These are phyloP conservation scores for Platichthys stellatus DNA, from an alignment of 2,113 vertebrate genomes.

Conservation along the genomic window DNA sequence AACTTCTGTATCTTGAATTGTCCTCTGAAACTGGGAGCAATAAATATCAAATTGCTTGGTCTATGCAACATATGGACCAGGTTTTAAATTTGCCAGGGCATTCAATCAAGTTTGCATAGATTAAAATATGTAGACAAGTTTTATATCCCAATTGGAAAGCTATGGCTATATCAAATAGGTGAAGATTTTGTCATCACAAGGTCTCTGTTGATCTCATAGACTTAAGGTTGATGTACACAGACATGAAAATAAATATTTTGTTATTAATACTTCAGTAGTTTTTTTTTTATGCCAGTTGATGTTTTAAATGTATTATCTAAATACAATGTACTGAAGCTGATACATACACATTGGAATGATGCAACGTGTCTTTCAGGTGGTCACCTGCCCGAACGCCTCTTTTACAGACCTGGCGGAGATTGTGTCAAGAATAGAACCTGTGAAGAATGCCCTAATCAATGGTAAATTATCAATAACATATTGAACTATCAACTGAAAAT, in stretches of 20 bases:
- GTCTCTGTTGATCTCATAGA: not conserved
- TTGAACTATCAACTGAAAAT: not conserved
- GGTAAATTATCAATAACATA: constrained; percentile 80
- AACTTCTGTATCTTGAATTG: too few relatives aligned
- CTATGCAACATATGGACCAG: too few relatives aligned
- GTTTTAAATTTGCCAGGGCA: not conserved
- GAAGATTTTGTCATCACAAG: not conserved
- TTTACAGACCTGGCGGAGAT: constrained; percentile 97
- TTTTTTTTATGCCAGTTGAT: too few relatives aligned
- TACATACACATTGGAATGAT: constrained; percentile 9
- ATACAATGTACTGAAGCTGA: not conserved
- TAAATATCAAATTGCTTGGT: too few relatives aligned
- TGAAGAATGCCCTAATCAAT: constrained; percentile 79
- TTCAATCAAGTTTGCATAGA: not conserved
- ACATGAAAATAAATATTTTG: too few relatives aligned
- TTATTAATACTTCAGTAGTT: too few relatives aligned
- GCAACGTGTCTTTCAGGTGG: constrained; percentile 77
- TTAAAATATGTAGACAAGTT: not conserved
- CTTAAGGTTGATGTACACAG: not conserved
- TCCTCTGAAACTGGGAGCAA: too few relatives aligned
- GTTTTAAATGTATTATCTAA: not conserved
- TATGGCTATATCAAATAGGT: too few relatives aligned
- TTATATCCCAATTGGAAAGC: not conserved
- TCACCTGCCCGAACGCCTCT: constrained; percentile 91
- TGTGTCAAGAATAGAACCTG: constrained; percentile 92